Base-by-base conservation (phyloP, 1,140 invertebrate species). In the Solenopsis fugax region DNA sequence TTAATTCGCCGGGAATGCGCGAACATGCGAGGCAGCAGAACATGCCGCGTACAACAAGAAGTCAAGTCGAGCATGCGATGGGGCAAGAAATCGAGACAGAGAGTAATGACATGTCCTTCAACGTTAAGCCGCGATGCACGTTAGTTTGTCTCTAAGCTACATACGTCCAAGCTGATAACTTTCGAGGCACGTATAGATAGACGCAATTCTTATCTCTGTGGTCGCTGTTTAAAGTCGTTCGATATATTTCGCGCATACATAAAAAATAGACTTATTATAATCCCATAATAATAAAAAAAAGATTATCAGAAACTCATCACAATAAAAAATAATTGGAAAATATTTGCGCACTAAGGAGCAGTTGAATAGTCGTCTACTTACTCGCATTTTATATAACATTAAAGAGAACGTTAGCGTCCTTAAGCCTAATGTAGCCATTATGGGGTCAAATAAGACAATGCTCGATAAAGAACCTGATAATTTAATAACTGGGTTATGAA, bases 81-180 rank as follows among this genome's bases (percentile, higher is more conserved):
- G 12, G 13, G 60, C 29, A 65, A 78, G 76, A 65, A 78, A 78
- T 78, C 41, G 29, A 65, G 60, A 65, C 76, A 65, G 45, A 65
- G 60, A 78, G 24, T 78, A 65, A 78, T 78, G 60, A 16, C 37
- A 50, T 64, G 21, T 24, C 56, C 73, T 60, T 58, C 21, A 18
- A 29, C 37, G 54, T 76, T 4, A 9, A 18, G 16, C 37, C 54
- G 29, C 12, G 52, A 75, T 75, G 72, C 54, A 75, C 9, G 45
- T 65, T 64, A 64, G 58, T 18, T 52, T 9, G 41, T 64, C 18
- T 34, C 24, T 50, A 34, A 58, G 21, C 75, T 62, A 60, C 5
- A 3, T 45, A 21, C 54, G 56, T 60, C 9, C n/a, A 21, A 60
- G 6, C n/a, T 77, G 37, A 0, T 60, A 62, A 77, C 56, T 77